phyloP scores from a whole-genome alignment of 2,113 vertebrate species.

The Poeciliopsis occidentalis region DNA sequence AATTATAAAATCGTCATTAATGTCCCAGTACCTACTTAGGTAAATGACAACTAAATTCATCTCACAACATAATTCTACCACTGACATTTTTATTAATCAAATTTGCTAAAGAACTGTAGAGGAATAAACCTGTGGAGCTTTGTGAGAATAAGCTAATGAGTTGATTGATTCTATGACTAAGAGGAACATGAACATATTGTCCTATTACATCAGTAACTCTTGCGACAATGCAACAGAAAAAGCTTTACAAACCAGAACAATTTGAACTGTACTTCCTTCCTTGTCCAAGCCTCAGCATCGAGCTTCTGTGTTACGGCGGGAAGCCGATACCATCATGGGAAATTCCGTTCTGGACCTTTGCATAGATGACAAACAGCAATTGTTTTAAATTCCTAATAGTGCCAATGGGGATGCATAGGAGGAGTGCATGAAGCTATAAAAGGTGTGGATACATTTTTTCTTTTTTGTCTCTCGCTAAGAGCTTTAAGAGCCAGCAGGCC shows the following conservation, averaged over 20 bases:
- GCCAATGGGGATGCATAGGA: constrained; percentile 36
- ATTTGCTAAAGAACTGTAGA: background rate
- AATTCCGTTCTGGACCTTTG: constrained; percentile 52
- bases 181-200: constrained; percentile 9
- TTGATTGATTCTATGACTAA: background rate
- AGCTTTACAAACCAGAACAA: constrained; percentile 36
- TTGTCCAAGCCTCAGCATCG: constrained; percentile 20
- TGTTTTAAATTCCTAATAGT: constrained; percentile 57
- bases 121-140: background rate
- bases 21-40: too few relatives aligned
- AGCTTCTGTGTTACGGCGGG: constrained; percentile 19
- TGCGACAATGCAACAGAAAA: constrained; percentile 50
- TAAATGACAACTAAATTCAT: too few relatives aligned
- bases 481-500: constrained; percentile 24
- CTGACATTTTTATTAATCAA: too few relatives aligned
- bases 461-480: constrained; percentile 39
- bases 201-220: constrained; percentile 54
- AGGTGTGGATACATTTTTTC: constrained; percentile 31
- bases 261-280: constrained; percentile 66
- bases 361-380: constrained; percentile 52
- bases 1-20: too few relatives aligned
- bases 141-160: background rate
- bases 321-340: constrained; percentile 65
- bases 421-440: constrained; percentile 52
- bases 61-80: too few relatives aligned